Base-by-base conservation (phyloP, 2,797 vertebrate species). In the Hirundo rustica region DNA sequence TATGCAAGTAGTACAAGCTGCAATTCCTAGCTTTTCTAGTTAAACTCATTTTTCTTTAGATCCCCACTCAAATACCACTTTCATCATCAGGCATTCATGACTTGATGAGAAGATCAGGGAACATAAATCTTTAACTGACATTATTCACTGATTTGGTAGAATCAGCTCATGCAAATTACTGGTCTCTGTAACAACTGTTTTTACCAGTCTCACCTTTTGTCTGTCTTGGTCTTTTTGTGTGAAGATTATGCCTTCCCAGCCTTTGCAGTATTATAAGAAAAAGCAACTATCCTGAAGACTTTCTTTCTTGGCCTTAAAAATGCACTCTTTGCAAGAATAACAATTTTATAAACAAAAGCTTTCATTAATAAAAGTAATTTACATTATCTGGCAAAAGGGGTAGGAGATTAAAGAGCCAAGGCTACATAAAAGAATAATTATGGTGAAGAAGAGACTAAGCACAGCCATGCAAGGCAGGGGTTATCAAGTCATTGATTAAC, bases 51-150 rank as follows among this genome's bases (percentile, higher is more conserved):
- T 92, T 93, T 89, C 79, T 91, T 94, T 44, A 89, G 68, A 88
- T 93, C 34, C 54, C 22, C 70, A 74, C n/a, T 92, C 68, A 81
- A 92, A 88, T 78, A 85, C 75, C 76, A 70, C 83, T 95, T 95
- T 83, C 84, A 85, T 93, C 72, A 95, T 89, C 85, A 92, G 54
- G 85, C 38, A 74, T 83, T 88, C 72, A 86, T 34, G 50, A 83
- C 36, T 61, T 71, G 61, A 93, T 76, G 61, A 89, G 82, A 92
- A 38, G 38, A 38, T 68, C 68, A 74, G 75, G 61, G 48, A 77
- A 94, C 65, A 94, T 89, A 76, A 91, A 92, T 93, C 85, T 95
- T 93, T 93, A 92, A 87, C 55, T 74, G 81, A 88, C 54, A 58
- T 81, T 93, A 65, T 85, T 94, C 75, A n/a, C 45, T 89, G 66